Percentiles rank a stretch among this genome's conserved stretches.
phyloP scores from a whole-genome alignment of 2,113 vertebrate species.

The Sinocyclocheilus grahami region DNA sequence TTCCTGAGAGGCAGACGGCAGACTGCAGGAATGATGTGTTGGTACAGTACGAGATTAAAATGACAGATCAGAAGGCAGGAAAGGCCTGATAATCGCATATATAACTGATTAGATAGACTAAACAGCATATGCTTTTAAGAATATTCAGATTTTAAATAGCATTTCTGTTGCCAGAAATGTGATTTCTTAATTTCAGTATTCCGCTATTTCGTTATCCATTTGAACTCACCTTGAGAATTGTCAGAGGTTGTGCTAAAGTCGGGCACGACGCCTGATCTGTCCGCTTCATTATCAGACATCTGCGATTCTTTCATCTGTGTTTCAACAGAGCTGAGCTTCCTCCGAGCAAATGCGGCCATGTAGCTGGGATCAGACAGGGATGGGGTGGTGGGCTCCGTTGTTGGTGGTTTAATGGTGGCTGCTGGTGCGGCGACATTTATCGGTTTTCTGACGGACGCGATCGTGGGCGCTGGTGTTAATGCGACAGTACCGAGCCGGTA shows the following conservation, averaged over 20 bases:
- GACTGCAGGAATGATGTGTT: conserved; percentile 23
- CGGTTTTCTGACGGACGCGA: conserved; percentile 47
- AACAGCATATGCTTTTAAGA: too few species aligned
- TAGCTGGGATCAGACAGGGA: conserved; percentile 17
- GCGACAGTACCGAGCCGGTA: conserved; percentile 51
- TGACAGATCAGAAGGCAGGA: conserved; percentile 17
- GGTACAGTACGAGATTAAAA: neutral
- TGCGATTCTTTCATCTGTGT: conserved; percentile 67
- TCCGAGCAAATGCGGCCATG: conserved; percentile 14
- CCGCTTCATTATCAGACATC: conserved; percentile 56
- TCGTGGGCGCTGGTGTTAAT: conserved; percentile 56
- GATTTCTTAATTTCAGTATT: neutral
- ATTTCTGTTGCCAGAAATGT: neutral
- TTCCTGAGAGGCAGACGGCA: neutral
- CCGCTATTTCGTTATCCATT: neutral
- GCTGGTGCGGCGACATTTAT: conserved; percentile 38
- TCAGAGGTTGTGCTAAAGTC: conserved; percentile 62
- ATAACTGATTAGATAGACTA: neutral
- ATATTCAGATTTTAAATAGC: neutral
- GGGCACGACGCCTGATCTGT: conserved; percentile 39
- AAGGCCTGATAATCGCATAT: neutral
- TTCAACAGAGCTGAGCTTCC: conserved; percentile 42
- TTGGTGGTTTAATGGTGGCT: conserved; percentile 53
- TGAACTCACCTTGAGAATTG: conserved; percentile 73
- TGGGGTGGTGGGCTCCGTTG: conserved; percentile 27